These are phyloP conservation scores for Hemichromis elongatus DNA, from an alignment of 2,113 vertebrate genomes.

Conservation along the genomic window DNA sequence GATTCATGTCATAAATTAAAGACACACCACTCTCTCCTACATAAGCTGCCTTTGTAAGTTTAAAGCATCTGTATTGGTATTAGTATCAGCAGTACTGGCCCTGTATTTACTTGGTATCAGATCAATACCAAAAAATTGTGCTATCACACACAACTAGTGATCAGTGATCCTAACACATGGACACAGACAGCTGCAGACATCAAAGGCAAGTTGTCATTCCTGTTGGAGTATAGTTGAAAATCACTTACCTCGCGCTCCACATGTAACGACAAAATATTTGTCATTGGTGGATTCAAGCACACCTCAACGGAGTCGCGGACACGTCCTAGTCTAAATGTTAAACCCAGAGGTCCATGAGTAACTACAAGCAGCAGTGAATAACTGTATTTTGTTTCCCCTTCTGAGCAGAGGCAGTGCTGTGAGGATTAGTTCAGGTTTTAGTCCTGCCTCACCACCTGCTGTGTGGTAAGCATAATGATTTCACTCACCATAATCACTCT, in stretches of 20 bases:
- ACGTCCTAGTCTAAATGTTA: neutral
- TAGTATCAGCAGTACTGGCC: neutral
- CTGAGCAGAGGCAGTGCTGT: neutral
- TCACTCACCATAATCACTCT: constrained; percentile 26
- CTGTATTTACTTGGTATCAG: neutral
- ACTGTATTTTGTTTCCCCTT: neutral
- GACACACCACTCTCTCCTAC: neutral
- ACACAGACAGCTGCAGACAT: neutral
- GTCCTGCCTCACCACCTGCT: constrained; percentile 38
- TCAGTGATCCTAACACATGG: neutral
- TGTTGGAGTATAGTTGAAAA: neutral
- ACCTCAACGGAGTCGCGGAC: neutral
- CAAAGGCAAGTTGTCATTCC: neutral
- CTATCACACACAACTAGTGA: neutral
- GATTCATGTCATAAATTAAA: neutral
- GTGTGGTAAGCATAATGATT: constrained; percentile 26
- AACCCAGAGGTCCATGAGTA: neutral
- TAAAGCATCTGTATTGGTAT: neutral
- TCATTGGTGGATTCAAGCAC: neutral
- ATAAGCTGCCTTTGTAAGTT: neutral
- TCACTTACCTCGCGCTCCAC: neutral
- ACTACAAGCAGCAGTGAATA: neutral
- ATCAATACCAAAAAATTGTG: neutral
- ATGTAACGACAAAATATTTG: neutral
- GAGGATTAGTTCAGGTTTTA: constrained; percentile 47